Conservation (phyloP, 2,797 vertebrate species). For the Acanthopagrus latus region DNA sequence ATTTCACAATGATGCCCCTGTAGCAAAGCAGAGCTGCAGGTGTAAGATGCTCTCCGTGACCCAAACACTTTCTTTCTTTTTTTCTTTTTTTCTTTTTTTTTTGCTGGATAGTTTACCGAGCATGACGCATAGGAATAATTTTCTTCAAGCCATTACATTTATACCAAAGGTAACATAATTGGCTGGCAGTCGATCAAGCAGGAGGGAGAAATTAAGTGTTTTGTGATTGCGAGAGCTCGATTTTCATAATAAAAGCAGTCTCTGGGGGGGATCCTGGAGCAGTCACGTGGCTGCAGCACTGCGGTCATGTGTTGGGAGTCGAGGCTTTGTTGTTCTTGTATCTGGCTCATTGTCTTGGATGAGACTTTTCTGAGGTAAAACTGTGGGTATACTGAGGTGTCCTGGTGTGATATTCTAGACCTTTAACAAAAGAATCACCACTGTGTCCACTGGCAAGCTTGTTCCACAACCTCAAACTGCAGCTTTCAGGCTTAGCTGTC, state of each 20-base stretch:
- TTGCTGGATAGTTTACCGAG: not conserved
- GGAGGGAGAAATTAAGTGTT: not conserved
- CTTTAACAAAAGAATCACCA: no score
- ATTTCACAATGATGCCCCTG: not conserved
- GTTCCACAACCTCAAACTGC: no score
- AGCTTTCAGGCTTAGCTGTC: no score
- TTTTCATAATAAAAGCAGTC: not conserved
- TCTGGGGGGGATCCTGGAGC: not conserved
- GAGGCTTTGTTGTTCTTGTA: not conserved
- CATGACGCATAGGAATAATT: not conserved
- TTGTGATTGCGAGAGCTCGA: constrained; percentile 1
- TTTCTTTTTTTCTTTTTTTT: no score
- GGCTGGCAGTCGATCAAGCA: constrained; percentile 8
- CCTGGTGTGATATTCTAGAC: no score
- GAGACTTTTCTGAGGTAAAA: no score
- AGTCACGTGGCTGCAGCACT: not conserved
- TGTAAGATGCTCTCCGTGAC: not conserved
- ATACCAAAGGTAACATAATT: constrained; percentile 21
- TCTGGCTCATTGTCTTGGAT: not conserved
- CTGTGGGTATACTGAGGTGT: no score
- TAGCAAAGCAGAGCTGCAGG: not conserved
- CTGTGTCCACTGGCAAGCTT: no score
- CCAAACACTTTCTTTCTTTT: no score
- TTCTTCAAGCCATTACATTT: constrained; percentile 13
- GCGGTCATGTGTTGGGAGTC: no score